Evolutionary conservation across 2,797 vertebrate genomes (phyloP).

Genomic region (Tenualosa ilisha): DNA sequence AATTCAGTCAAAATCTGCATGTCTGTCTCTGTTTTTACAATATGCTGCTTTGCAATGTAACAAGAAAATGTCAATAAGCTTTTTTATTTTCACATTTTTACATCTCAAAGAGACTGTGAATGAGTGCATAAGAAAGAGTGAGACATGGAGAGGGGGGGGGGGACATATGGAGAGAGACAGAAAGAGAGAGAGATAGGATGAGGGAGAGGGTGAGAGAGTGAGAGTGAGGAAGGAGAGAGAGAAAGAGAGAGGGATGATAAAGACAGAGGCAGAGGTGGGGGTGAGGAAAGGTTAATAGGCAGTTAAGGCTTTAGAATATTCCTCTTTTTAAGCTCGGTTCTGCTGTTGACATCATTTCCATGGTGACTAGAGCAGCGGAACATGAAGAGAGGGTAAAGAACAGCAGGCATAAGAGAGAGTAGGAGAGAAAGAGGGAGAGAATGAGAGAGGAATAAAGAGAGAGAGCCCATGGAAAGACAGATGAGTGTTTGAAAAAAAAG

Average conservation of each 20-base stretch:
- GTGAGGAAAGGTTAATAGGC: slow-evolving; percentile 20
- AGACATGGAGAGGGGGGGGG: background rate
- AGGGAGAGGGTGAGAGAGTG: background rate
- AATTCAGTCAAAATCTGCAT: background rate
- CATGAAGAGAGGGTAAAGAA: slow-evolving; percentile 2
- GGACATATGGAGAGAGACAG: background rate
- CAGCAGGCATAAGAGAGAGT: background rate
- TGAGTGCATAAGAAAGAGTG: background rate
- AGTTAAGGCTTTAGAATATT: slow-evolving; percentile 24
- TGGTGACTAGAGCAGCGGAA: background rate
- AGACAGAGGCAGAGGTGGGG: background rate
- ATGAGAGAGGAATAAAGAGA: background rate
- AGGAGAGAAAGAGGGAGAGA: background rate
- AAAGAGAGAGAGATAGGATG: background rate
- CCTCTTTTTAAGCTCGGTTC: background rate
- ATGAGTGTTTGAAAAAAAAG: background rate
- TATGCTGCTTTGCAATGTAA: background rate
- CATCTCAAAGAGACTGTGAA: background rate
- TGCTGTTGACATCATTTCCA: slow-evolving; percentile 13
- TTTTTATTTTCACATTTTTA: background rate
- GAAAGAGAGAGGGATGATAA: slow-evolving; percentile 4
- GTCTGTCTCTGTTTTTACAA: background rate
- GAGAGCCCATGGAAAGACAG: background rate
- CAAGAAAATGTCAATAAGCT: background rate
- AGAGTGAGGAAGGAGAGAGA: background rate